These are phyloP conservation scores for Ceraclea dissimilis DNA, from an alignment of 2,888 invertebrate genomes.

Conservation along the genomic window DNA sequence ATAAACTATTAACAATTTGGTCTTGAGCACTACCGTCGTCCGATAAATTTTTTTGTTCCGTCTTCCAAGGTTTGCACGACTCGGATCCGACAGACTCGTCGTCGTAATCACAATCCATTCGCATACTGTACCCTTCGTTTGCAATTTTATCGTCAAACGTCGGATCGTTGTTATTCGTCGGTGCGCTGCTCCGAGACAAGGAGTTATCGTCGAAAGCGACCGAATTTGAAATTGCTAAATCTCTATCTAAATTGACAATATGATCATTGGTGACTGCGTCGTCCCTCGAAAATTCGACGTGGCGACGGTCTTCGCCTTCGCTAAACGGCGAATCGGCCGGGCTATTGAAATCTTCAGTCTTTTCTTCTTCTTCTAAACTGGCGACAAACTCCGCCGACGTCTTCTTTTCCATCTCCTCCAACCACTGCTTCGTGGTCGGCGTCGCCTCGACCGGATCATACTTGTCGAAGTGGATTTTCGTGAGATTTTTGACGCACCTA, in stretches of 20 bases:
- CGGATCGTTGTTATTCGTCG: slow-evolving; percentile 16
- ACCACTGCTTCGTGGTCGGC: slow-evolving; percentile 24
- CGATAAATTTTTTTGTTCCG: background rate
- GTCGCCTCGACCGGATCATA: slow-evolving; percentile 33
- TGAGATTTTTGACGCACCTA: slow-evolving; percentile 39
- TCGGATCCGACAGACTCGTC: slow-evolving; percentile 4
- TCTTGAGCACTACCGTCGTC: background rate
- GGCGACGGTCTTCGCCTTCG: slow-evolving; percentile 26
- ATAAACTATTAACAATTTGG: background rate
- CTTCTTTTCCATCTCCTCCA: slow-evolving; percentile 15
- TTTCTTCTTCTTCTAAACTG: background rate
- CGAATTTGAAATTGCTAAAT: slow-evolving; percentile 13
- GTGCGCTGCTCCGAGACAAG: slow-evolving; percentile 3
- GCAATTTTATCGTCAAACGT: background rate
- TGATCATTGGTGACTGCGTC: slow-evolving; percentile 17
- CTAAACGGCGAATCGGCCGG: slow-evolving; percentile 36
- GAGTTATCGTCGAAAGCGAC: slow-evolving; percentile 2
- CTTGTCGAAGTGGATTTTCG: slow-evolving; percentile 35
- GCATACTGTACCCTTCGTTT: too few species aligned
- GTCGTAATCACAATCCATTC: slow-evolving; percentile 11
- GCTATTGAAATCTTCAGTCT: slow-evolving; percentile 19
- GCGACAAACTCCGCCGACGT: slow-evolving; percentile 1
- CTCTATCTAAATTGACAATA: slow-evolving; percentile 22
- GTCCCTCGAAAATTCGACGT: slow-evolving; percentile 1
- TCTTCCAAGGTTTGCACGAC: background rate